Evolutionary conservation across 2,797 vertebrate species (phyloP), one percentile per base, ranked within the genome.

Genomic region (Artibeus jamaicensis): DNA sequence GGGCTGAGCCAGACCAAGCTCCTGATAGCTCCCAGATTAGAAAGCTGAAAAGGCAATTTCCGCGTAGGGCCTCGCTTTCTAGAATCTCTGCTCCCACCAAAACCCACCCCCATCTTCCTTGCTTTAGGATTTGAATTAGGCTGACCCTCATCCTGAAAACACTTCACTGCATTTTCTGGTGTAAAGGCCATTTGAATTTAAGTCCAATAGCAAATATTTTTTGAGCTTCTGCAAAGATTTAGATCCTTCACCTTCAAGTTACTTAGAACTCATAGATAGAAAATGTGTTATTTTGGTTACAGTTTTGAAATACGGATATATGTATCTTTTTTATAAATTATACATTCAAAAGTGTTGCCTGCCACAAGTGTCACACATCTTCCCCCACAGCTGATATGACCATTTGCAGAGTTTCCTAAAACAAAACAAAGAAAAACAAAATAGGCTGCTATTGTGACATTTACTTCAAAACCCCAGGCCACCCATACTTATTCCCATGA

Each of bases 201-300:
- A 83, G 42, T 59, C 55, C 21, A 50, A 7, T 71, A 83, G 55
- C 21, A 93, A 87, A 26, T 93, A 26, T 77, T 82, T 90, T 57
- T 77, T 74, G 67, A 93, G 37, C 18, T 83, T 93, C 39, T 84
- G 26, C 46, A 77, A 95, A 88, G 68, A 79, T 82, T 39, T 94
- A 76, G 19, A 37, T 90, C 77, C 46, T 91, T 94, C 11, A 44
- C 73, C n/a, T 26, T 81, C 46, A 71, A 77, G 68, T 48, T 89
- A 48, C 50, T 94, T 67, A 84, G 79, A 70, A 46, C 12, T 73
- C 29, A 1, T 18, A 83, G 65, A 67, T 22, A 83, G 78, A 90
- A 94, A 70, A 78, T 79, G 24, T 79, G 46, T 67, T 83, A 65
- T 39, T 82, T 84, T 44, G 71, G 26, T 86, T 82, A 44, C 37